Percentiles rank a stretch among this genome's conserved stretches.
phyloP scores from a whole-genome alignment of 2,113 vertebrate species.

The Cephalophus harveyi region DNA sequence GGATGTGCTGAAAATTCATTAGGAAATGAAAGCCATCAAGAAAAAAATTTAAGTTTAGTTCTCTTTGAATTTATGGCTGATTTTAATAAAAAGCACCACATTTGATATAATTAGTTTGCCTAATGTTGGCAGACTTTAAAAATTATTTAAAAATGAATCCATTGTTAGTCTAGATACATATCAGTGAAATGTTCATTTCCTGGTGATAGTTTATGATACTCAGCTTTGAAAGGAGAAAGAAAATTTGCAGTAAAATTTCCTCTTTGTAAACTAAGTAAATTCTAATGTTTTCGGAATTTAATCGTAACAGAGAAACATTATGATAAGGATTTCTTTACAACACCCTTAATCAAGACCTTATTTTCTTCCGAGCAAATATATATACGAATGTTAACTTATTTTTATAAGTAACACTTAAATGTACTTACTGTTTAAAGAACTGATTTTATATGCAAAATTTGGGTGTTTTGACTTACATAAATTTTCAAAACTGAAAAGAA shows the following conservation, averaged over 20 bases:
- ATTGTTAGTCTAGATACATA: background rate
- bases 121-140: constrained; percentile 7
- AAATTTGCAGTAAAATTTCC: background rate
- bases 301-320: background rate
- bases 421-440: background rate
- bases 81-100: background rate
- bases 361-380: background rate
- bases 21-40: background rate
- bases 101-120: constrained; percentile 21
- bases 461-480: background rate
- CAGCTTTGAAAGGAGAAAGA: constrained; percentile 11
- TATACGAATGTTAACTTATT: background rate
- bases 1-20: constrained; percentile 42
- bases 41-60: background rate
- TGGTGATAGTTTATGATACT: background rate
- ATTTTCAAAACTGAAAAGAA: background rate
- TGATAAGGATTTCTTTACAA: background rate
- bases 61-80: background rate
- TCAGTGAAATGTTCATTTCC: background rate
- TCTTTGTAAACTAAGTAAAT: background rate
- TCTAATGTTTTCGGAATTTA: background rate
- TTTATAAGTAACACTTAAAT: background rate
- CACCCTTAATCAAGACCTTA: background rate
- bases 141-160: background rate
- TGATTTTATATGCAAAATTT: background rate